These are phyloP conservation scores for Romanomermis culicivorax DNA, from an alignment of 2,888 invertebrate genomes.

Conservation along the genomic window DNA sequence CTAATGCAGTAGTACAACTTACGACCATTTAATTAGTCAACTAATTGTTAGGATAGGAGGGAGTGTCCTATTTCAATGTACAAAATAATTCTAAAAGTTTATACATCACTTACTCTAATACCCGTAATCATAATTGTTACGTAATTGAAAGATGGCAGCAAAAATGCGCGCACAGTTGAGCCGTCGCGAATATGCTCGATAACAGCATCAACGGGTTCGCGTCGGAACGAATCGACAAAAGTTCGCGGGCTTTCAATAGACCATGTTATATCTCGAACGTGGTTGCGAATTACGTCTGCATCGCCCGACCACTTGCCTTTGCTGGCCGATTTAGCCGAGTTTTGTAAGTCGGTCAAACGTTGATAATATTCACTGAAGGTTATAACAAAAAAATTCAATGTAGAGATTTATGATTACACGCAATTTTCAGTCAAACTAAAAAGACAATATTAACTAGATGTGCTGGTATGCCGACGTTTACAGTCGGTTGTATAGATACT, in stretches of 20 bases:
- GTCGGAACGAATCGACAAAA: slow-evolving; percentile 60
- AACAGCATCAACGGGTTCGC: slow-evolving; percentile 65
- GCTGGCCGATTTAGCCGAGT: slow-evolving; percentile 60
- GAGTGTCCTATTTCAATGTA: too few species aligned
- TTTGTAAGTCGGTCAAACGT: slow-evolving; percentile 58
- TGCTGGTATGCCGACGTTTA: neutral
- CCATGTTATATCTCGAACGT: slow-evolving; percentile 70
- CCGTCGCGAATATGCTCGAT: slow-evolving; percentile 95
- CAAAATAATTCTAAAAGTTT: too few species aligned
- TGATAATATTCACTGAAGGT: slow-evolving; percentile 29
- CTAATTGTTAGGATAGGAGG: too few species aligned
- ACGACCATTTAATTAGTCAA: too few species aligned
- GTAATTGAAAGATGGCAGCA: slow-evolving; percentile 70
- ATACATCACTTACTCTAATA: slow-evolving; percentile 39
- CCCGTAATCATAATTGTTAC: slow-evolving; percentile 88
- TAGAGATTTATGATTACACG: too few species aligned
- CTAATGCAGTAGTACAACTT: too few species aligned
- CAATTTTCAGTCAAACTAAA: too few species aligned
- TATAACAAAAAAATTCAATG: too few species aligned
- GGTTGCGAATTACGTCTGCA: slow-evolving; percentile 35
- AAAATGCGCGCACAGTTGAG: slow-evolving; percentile 70
- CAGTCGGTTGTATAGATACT: too few species aligned
- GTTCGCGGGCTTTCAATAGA: slow-evolving; percentile 57
- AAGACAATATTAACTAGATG: too few species aligned
- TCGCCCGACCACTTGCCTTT: slow-evolving; percentile 46